phyloP scores from a whole-genome alignment of 2,888 invertebrate genomes.

The Anarsia innoxiella region DNA sequence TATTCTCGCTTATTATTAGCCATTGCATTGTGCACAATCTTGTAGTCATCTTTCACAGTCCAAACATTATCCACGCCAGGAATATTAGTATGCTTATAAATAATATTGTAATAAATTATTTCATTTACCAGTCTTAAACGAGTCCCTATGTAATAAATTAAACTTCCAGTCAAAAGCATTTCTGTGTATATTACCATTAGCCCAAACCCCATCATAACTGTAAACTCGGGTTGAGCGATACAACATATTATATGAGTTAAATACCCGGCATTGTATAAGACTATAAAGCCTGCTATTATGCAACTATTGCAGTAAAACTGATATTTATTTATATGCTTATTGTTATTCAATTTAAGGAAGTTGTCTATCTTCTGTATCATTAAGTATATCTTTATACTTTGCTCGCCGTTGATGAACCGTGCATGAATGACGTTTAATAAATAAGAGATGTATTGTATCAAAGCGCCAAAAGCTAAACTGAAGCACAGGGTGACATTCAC shows the following conservation, averaged over 20 bases:
- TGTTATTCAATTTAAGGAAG: conserved; percentile 19
- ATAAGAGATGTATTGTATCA: neutral
- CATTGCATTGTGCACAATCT: neutral
- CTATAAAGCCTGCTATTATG: conserved; percentile 15
- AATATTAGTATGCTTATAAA: conserved; percentile 1
- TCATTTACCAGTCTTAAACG: conserved; percentile 26
- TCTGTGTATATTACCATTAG: conserved; percentile 24
- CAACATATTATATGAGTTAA: no score
- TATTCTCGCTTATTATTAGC: neutral
- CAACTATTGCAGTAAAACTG: conserved; percentile 22
- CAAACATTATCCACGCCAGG: neutral
- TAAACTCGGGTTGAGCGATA: conserved; percentile 20
- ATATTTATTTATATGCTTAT: conserved; percentile 17
- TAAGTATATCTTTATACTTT: neutral
- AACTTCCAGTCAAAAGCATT: conserved; percentile 18
- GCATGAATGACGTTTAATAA: neutral
- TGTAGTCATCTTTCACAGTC: neutral
- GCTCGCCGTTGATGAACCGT: neutral
- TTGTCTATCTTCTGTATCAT: conserved; percentile 3
- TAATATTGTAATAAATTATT: conserved; percentile 19
- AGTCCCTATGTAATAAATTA: conserved; percentile 25
- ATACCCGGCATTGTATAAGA: no score
- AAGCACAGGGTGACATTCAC: neutral
- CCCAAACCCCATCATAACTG: conserved; percentile 19
- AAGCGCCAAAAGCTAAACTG: neutral